These are phyloP conservation scores for Drosophila multiciliata DNA, from an alignment of 2,888 invertebrate species.

Conservation along the genomic window DNA sequence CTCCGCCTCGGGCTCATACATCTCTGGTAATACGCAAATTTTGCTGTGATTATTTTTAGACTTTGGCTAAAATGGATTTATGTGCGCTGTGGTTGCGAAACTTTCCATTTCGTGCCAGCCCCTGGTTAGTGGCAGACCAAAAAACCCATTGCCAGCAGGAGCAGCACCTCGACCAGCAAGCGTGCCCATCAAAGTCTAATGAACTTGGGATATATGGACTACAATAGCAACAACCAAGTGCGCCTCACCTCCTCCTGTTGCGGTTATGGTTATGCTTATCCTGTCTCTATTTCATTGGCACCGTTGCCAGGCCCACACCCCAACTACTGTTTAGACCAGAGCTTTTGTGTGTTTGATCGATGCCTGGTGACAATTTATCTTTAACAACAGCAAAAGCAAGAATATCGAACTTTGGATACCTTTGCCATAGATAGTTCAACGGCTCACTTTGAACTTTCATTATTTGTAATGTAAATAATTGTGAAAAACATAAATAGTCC, in stretches of 20 bases:
- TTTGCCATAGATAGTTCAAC: not conserved
- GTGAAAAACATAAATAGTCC: not conserved
- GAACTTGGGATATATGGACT: slow-evolving; percentile 55
- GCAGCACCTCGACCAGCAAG: slow-evolving; percentile 22
- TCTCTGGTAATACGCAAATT: slow-evolving; percentile 56
- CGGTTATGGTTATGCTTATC: slow-evolving; percentile 59
- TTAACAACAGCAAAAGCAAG: slow-evolving; percentile 4
- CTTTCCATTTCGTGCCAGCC: slow-evolving; percentile 72
- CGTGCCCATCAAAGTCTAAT: slow-evolving; percentile 69
- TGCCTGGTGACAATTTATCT: slow-evolving; percentile 72
- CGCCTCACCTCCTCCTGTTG: slow-evolving; percentile 44
- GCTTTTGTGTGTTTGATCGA: slow-evolving; percentile 61
- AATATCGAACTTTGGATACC: not conserved
- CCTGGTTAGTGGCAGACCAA: slow-evolving; percentile 2
- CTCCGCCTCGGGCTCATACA: slow-evolving; percentile 83
- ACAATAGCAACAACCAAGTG: not conserved
- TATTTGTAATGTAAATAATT: not conserved
- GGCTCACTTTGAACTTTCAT: not conserved
- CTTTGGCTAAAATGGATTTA: slow-evolving; percentile 53
- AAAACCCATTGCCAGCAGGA: slow-evolving; percentile 23
- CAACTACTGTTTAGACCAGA: not conserved
- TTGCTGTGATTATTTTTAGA: slow-evolving; percentile 56
- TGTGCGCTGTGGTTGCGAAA: slow-evolving; percentile 42
- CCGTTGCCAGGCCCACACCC: slow-evolving; percentile 62
- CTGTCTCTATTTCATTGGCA: slow-evolving; percentile 46